phyloP scores from a whole-genome alignment of 2,888 invertebrate species.

The Parnassius apollo region DNA sequence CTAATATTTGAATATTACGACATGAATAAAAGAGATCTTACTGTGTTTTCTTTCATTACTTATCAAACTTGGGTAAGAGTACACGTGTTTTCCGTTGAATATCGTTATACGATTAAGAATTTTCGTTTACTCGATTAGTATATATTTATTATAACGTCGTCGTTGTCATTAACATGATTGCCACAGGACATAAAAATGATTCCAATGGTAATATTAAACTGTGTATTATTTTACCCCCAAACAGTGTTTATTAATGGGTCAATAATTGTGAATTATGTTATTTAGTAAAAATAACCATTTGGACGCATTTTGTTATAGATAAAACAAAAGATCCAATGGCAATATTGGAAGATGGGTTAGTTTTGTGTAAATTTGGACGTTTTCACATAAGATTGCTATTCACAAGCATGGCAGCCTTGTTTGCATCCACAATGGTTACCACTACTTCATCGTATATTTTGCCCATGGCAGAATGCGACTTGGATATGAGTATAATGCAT shows the following conservation, averaged over 20 bases:
- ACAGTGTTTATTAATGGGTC: too few relatives aligned
- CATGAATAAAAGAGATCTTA: conserved; percentile 3
- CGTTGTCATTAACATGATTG: conserved; percentile 4
- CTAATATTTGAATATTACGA: conserved; percentile 18
- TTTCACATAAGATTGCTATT: conserved; percentile 48
- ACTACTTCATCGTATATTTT: conserved; percentile 53
- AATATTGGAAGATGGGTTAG: conserved; percentile 50
- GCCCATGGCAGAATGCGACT: conserved; percentile 55
- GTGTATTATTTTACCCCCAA: too few relatives aligned
- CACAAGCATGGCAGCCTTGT: conserved; percentile 42
- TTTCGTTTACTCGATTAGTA: neutral
- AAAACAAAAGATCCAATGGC: conserved; percentile 44
- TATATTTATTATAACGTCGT: too few relatives aligned
- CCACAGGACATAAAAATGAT: neutral
- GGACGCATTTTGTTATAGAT: conserved; percentile 21
- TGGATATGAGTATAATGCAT: conserved; percentile 50
- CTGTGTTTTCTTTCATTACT: neutral
- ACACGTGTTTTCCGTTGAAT: conserved; percentile 3
- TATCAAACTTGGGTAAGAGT: neutral
- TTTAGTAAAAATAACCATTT: neutral
- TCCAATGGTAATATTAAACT: conserved; percentile 4
- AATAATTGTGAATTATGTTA: too few relatives aligned
- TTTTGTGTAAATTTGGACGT: conserved; percentile 49
- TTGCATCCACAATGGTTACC: conserved; percentile 45
- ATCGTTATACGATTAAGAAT: neutral